phyloP scores from a whole-genome alignment of 2,113 vertebrate genomes.

The Mirounga angustirostris region DNA sequence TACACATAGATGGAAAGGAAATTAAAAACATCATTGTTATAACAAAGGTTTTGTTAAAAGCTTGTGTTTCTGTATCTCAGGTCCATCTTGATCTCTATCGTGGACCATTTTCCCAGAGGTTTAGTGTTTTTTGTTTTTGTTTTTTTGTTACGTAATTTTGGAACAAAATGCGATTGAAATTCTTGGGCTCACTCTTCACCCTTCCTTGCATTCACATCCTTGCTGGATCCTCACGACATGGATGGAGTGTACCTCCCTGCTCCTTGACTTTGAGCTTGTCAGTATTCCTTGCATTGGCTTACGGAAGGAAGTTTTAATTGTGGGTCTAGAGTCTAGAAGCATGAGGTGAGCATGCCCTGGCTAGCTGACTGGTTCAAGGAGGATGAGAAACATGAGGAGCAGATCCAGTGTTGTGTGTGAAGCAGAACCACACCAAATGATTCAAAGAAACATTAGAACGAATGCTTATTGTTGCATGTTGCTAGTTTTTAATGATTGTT shows the following conservation, averaged over 20 bases:
- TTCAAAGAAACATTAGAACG: background rate
- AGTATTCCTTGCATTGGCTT: background rate
- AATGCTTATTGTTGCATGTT: background rate
- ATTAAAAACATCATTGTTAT: background rate
- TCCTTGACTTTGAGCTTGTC: background rate
- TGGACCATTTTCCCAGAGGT: background rate
- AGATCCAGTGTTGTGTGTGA: background rate
- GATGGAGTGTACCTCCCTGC: background rate
- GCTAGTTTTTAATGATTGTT: background rate
- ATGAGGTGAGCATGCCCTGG: background rate
- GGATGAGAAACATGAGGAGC: background rate
- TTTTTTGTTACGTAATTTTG: background rate
- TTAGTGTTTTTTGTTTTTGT: background rate
- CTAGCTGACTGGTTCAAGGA: background rate
- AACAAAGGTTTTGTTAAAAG: background rate
- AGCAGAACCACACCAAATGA: background rate
- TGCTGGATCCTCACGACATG: background rate
- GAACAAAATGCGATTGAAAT: conserved; percentile 9
- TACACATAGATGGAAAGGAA: background rate
- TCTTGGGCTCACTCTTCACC: background rate
- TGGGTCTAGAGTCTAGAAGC: background rate
- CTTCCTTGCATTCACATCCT: background rate
- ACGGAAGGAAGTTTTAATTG: background rate
- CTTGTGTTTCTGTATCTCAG: background rate
- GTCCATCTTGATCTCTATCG: background rate